phyloP scores from a whole-genome alignment of 1,140 invertebrate genomes.

The Drosophila persimilis region DNA sequence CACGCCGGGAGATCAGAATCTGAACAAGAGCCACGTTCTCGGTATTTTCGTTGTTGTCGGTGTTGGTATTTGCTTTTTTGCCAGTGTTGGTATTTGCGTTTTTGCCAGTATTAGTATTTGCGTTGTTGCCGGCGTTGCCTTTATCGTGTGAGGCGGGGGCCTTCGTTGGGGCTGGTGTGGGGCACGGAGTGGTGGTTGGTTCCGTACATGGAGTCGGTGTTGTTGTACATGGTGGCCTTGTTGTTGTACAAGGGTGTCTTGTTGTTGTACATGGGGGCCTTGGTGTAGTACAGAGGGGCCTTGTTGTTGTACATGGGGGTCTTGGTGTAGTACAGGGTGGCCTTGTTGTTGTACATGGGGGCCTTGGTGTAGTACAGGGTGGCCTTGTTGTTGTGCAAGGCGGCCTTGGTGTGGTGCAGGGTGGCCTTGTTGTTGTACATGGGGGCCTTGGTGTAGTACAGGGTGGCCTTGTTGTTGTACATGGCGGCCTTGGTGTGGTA shows the following conservation, averaged over 20 bases:
- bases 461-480: too few relatives aligned
- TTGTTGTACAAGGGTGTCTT: too few relatives aligned
- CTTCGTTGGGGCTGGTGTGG: not conserved
- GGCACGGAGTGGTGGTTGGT: not conserved
- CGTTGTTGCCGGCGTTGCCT: too few relatives aligned
- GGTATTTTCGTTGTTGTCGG: not conserved
- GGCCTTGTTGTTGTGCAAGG: too few relatives aligned
- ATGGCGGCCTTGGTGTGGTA: not conserved
- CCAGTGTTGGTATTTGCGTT: not conserved
- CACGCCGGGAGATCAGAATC: constrained; percentile 11
- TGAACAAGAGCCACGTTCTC: not conserved
- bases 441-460: too few relatives aligned
- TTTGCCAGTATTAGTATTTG: not conserved
- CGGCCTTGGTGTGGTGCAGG: too few relatives aligned
- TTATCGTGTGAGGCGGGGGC: not conserved
- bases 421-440: too few relatives aligned
- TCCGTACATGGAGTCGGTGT: not conserved
- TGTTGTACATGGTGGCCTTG: not conserved
- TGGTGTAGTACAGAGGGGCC: not conserved
- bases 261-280: not conserved
- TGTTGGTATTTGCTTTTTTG: too few relatives aligned
- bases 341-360: constrained; percentile 12
- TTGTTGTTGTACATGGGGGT: not conserved
- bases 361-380: not conserved
- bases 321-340: constrained; percentile 13